Evolutionary conservation across 2,113 vertebrate genomes (phyloP).

Genomic region (Amphiprion percula): DNA sequence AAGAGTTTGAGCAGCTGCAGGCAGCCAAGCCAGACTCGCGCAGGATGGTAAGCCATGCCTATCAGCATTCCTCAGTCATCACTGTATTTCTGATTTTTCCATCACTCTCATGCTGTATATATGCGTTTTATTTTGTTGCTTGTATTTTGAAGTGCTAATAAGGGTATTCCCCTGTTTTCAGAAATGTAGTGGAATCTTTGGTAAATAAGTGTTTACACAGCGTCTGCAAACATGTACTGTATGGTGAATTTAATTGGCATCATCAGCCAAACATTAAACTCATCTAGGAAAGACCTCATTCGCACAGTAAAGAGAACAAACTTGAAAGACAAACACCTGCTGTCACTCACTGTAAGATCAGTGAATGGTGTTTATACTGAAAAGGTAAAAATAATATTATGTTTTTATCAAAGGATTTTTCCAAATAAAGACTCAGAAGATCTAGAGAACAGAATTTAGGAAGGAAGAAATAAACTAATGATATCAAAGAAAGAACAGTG

Average conservation of each 20-base stretch:
- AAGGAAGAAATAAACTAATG: not conserved
- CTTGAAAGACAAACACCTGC: conserved; percentile 16
- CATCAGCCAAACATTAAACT: conserved; percentile 9
- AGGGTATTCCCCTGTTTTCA: not conserved
- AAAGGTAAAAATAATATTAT: not conserved
- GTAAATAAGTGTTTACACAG: not conserved
- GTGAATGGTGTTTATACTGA: conserved; percentile 1
- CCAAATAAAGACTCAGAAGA: not conserved
- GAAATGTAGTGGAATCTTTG: not conserved
- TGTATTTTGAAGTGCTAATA: conserved; percentile 4
- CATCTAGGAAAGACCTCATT: not conserved
- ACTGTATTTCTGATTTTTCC: not conserved
- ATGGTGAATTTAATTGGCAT: not conserved
- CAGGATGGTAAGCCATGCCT: conserved; percentile 87
- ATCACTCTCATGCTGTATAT: not conserved
- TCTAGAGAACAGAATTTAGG: not conserved
- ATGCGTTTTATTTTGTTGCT: not conserved
- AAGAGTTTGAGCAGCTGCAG: conserved; percentile 98
- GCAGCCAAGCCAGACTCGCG: conserved; percentile 91
- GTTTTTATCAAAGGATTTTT: conserved; percentile 8
- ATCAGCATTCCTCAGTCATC: not conserved
- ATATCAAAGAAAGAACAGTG: not conserved
- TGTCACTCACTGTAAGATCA: conserved; percentile 23
- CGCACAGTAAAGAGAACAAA: not conserved
- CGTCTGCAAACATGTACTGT: not conserved